Evolutionary conservation across 2,113 vertebrate genomes (phyloP).

Genomic region (Penelope pileata): DNA sequence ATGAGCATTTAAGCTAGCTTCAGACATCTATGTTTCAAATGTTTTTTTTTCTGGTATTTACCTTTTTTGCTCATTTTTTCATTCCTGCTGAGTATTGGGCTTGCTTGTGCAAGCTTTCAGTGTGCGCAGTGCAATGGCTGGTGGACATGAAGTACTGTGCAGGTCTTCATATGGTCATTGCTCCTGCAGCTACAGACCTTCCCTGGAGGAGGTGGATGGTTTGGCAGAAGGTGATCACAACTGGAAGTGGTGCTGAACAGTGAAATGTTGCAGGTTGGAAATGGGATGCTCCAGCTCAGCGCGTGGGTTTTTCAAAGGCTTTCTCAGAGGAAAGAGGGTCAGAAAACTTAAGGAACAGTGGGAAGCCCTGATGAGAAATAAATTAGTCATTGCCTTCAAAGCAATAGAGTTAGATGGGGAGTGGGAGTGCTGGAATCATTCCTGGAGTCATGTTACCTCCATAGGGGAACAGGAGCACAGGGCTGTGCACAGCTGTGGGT

Average conservation of each 20-base stretch:
- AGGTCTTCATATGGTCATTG: background rate
- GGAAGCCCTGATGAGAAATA: background rate
- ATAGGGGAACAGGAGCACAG: background rate
- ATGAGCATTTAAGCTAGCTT: background rate
- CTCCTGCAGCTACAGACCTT: background rate
- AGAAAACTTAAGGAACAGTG: background rate
- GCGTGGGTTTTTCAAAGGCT: background rate
- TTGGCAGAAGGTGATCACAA: background rate
- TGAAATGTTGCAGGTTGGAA: background rate
- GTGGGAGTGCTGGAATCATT: background rate
- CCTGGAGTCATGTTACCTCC: background rate
- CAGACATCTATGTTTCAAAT: background rate
- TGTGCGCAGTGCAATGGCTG: background rate
- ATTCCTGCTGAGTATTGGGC: background rate
- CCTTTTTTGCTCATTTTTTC: background rate
- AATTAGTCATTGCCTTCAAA: background rate
- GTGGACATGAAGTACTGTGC: background rate
- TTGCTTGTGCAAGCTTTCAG: background rate
- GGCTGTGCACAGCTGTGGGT: background rate
- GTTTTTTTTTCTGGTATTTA: background rate
- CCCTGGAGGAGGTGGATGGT: background rate
- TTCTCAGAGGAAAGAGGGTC: background rate
- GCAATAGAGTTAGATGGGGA: background rate
- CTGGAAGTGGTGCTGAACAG: background rate
- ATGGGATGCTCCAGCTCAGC: background rate